Conservation (phyloP, 2,888 invertebrate genomes). For the Troilus luridus region DNA sequence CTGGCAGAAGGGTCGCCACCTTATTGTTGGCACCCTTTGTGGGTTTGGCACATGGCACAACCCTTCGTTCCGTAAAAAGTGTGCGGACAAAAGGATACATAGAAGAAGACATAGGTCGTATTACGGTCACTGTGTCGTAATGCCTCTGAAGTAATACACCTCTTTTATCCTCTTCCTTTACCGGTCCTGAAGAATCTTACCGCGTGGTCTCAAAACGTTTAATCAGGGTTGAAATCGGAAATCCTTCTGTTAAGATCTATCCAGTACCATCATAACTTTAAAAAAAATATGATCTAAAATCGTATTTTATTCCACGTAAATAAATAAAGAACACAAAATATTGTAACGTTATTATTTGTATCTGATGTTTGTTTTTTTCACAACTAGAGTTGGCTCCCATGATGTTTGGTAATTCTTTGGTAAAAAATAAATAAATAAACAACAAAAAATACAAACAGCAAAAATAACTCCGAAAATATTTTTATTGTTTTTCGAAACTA, state of each 20-base stretch:
- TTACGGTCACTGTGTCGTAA: constrained; percentile 23
- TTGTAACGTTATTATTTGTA: no score
- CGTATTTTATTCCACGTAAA: no score
- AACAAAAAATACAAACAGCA: no score
- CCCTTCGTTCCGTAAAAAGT: neutral
- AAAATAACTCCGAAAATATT: no score
- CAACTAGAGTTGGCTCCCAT: no score
- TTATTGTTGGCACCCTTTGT: constrained; percentile 30
- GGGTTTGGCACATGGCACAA: neutral
- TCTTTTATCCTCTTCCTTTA: neutral
- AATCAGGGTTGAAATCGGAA: neutral
- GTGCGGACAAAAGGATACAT: constrained; percentile 27
- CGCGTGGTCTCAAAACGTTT: neutral
- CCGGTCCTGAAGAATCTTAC: neutral
- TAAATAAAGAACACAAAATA: no score
- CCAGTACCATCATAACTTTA: no score
- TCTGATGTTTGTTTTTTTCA: no score
- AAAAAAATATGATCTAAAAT: no score
- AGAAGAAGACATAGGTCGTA: neutral
- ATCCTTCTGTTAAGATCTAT: neutral
- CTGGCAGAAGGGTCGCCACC: neutral
- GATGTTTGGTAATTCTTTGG: no score
- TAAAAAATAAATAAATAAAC: no score
- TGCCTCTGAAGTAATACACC: neutral
- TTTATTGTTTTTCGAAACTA: no score